Conservation (phyloP, 1,140 invertebrate genomes). For the Protaetia brevitarsis region DNA sequence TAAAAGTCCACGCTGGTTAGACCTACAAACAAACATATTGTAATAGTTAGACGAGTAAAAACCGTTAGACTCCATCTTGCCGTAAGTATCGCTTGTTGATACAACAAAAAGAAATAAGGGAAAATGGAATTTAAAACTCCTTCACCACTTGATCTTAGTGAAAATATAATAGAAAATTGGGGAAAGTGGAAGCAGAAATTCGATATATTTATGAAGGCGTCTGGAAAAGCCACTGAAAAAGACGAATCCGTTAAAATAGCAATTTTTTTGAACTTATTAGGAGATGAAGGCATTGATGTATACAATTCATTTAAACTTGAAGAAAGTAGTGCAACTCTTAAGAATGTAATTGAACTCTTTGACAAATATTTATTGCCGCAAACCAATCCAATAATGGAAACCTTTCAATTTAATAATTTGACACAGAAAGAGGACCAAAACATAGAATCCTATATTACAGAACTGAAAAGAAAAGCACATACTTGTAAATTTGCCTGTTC, state of each 20-base stretch:
- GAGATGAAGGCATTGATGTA: conserved; percentile 16
- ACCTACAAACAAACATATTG: too few relatives aligned
- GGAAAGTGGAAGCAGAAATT: background rate
- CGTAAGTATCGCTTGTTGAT: background rate
- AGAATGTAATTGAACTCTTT: background rate
- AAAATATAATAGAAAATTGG: background rate
- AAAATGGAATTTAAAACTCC: conserved; percentile 6
- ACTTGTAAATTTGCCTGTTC: conserved; percentile 13
- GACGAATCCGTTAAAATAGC: conserved; percentile 22
- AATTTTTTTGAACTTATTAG: conserved; percentile 13
- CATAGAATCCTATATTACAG: background rate
- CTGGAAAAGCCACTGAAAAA: background rate
- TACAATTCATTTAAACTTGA: conserved; percentile 18
- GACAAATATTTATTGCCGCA: background rate
- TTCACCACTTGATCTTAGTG: background rate
- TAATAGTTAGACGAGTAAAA: background rate
- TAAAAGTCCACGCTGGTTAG: background rate
- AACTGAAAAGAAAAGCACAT: background rate
- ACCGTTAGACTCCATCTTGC: background rate
- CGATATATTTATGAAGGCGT: background rate
- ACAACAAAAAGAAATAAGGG: background rate
- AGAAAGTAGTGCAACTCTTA: background rate
- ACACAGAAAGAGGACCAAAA: conserved; percentile 17
- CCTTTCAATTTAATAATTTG: background rate
- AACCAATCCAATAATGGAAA: conserved; percentile 10